Percentiles rank a stretch among this genome's conserved stretches.
These are phyloP conservation scores for Lates japonicus DNA, from an alignment of 2,797 vertebrate species.

Conservation along the genomic window DNA sequence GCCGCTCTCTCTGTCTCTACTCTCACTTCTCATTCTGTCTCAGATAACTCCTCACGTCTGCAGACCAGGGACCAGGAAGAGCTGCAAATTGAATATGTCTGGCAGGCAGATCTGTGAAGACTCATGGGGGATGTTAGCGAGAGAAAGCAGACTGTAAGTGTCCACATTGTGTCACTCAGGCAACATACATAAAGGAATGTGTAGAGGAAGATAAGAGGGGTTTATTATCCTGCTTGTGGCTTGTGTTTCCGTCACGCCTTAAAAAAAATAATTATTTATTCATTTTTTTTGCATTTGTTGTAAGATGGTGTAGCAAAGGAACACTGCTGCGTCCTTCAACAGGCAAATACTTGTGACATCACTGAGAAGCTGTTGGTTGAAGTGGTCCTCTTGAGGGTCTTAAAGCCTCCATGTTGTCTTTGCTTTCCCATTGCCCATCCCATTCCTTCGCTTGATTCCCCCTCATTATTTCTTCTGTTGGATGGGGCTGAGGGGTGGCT, in stretches of 20 bases:
- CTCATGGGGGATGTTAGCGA: conserved; percentile 81
- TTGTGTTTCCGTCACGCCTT: too few species aligned
- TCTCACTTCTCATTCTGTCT: conserved; percentile 81
- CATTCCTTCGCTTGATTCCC: conserved; percentile 71
- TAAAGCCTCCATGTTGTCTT: conserved; percentile 84
- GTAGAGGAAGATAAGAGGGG: conserved; percentile 75
- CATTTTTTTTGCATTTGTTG: conserved; percentile 32
- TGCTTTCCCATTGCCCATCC: conserved; percentile 81
- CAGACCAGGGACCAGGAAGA: conserved; percentile 78
- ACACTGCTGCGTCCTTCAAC: conserved; percentile 31
- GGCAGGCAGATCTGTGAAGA: conserved; percentile 83
- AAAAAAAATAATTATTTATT: conserved; percentile 1
- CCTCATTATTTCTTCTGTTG: conserved; percentile 89
- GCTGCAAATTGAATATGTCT: conserved; percentile 88
- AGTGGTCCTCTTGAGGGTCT: conserved; percentile 46
- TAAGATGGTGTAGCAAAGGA: conserved; percentile 38
- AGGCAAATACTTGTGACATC: conserved; percentile 38
- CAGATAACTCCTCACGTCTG: conserved; percentile 81
- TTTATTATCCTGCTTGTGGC: conserved; percentile 67
- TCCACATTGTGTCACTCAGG: conserved; percentile 80
- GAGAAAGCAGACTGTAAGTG: conserved; percentile 78
- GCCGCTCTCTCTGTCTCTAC: conserved; percentile 71
- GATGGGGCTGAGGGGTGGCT: conserved; percentile 77
- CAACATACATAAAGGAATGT: conserved; percentile 79
- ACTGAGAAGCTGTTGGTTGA: conserved; percentile 31